These are phyloP conservation scores for Chloroceryle amazona DNA, from an alignment of 2,797 vertebrate species.

Conservation along the genomic window DNA sequence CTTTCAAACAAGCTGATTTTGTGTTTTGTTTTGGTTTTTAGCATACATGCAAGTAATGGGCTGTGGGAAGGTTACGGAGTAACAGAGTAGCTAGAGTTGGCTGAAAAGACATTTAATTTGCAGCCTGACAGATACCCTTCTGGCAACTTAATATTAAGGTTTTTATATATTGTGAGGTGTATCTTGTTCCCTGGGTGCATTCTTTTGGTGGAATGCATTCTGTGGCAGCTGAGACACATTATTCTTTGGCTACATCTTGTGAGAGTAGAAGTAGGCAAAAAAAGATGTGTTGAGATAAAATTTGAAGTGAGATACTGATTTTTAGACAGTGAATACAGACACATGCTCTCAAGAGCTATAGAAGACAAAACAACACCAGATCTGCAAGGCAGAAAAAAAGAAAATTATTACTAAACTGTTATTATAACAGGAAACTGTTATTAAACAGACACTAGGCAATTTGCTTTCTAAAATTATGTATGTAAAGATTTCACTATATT, in stretches of 20 bases:
- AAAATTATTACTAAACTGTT: neutral
- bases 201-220: conserved; percentile 20
- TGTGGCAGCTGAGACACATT: conserved; percentile 20
- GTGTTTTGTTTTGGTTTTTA: neutral
- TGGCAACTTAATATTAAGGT: conserved; percentile 12
- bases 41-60: neutral
- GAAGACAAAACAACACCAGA: neutral
- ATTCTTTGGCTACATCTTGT: neutral
- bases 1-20: neutral
- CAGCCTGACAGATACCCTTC: conserved; percentile 49
- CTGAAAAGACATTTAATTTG: conserved; percentile 41
- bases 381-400: neutral
- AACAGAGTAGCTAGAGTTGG: conserved; percentile 7
- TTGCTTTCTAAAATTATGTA: neutral
- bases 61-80: conserved; percentile 17
- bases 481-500: neutral
- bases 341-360: neutral
- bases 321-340: neutral
- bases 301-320: neutral
- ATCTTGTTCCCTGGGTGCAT: conserved; percentile 39
- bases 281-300: conserved; percentile 11
- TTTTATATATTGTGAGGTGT: conserved; percentile 14
- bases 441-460: neutral
- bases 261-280: neutral
- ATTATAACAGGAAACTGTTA: neutral